Evolutionary conservation across 2,113 vertebrate species (phyloP).

Genomic region (Pica pica): DNA sequence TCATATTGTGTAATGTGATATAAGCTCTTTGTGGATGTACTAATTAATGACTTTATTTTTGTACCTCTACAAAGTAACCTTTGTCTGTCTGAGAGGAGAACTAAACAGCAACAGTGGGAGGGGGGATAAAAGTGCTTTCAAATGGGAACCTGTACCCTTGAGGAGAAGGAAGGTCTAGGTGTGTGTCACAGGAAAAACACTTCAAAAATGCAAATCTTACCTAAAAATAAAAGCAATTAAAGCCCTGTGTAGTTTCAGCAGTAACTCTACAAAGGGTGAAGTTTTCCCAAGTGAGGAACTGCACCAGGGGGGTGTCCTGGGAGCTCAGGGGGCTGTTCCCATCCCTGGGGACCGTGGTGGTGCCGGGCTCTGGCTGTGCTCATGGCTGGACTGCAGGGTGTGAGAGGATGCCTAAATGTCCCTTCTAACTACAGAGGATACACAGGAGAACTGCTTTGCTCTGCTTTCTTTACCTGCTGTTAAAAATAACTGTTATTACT

Average conservation of each 20-base stretch:
- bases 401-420: background rate
- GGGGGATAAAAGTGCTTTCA: background rate
- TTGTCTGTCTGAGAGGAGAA: background rate
- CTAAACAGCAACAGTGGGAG: background rate
- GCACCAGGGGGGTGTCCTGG: background rate
- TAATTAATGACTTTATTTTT: slow-evolving; percentile 29
- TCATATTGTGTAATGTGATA: background rate
- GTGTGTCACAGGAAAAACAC: background rate
- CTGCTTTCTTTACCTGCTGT: background rate
- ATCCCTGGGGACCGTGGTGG: background rate
- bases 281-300: background rate
- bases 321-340: background rate
- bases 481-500: slow-evolving; percentile 28
- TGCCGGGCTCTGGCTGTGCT: background rate
- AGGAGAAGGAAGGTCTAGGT: background rate
- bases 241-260: background rate
- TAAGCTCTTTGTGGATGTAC: background rate
- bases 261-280: background rate
- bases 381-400: fast-evolving
- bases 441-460: background rate
- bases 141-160: background rate
- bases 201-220: background rate
- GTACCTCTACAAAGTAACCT: background rate
- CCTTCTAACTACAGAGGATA: background rate
- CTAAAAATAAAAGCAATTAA: background rate